Evolutionary conservation across 1,140 invertebrate species (phyloP).

Genomic region (Thereuonema tuberculata): DNA sequence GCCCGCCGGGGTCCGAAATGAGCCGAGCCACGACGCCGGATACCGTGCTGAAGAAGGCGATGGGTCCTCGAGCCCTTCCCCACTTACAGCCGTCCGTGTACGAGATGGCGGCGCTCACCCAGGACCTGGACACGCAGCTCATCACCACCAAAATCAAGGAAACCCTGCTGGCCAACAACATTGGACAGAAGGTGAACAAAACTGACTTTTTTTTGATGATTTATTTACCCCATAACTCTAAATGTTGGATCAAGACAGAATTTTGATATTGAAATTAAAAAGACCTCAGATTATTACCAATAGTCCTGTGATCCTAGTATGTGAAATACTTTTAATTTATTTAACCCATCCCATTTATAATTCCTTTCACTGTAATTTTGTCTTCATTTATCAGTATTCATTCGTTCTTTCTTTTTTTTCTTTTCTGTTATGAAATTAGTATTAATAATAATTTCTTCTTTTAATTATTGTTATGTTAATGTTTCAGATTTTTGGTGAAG

Average conservation of each 20-base stretch:
- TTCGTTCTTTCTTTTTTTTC: no score
- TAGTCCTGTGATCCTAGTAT: no score
- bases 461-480: conserved; percentile 7
- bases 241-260: no score
- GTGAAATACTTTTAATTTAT: no score
- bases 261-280: no score
- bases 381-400: no score
- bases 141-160: conserved; percentile 97
- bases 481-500: conserved; percentile 79
- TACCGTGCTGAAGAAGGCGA: conserved; percentile 14
- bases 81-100: conserved; percentile 54
- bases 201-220: neutral
- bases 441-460: no score
- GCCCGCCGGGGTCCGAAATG: neutral
- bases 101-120: conserved; percentile 90
- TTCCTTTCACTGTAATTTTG: no score
- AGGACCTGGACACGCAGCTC: conserved; percentile 88
- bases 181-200: conserved; percentile 72
- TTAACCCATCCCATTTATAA: no score
- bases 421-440: no score
- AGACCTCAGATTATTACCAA: no score
- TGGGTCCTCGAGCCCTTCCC: conserved; percentile 28
- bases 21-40: conserved; percentile 7
- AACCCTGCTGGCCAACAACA: conserved; percentile 87
- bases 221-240: no score